Base-by-base conservation (phyloP, 2,888 invertebrate genomes). In the Nomada goodeniana region DNA sequence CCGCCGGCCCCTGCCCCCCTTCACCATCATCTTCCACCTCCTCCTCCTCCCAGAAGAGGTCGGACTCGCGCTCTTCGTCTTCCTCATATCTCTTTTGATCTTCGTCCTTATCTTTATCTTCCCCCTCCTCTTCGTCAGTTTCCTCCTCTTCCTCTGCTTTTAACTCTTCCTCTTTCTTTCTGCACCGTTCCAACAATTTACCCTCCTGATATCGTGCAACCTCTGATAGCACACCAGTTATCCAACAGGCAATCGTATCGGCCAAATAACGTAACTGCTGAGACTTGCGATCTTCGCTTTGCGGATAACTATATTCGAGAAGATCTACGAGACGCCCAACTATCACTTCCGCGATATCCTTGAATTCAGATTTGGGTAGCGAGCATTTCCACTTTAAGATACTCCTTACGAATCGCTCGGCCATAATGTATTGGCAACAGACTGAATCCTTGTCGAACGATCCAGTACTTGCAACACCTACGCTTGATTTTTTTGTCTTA, bases 181-280 rank as follows among this genome's bases (percentile, higher is more conserved):
- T 84, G 61, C 89, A 89, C 55, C 87, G 80, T n/a, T 88, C 83
- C 3, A 91, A 80, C 0, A 92, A 53, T 50, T 88, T 85, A 0
- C 79, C 76, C 61, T 79, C 86, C 44, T 87, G 85, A 1, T 70
- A 76, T 26, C 90, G 85, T 4, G 91, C 90, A 0, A 93, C 90
- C 53, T 93, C 91, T 1, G 89, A 70, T 3, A 93, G 61, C 2
- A 93, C 85, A 0, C 91, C 93, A 5, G 90, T 75, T 29, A 93
- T 89, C 93, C 93, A 93, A 42, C 90, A 91, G 11, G 92, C 91
- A 29, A 93, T 83, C 0, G 91, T 57, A 26, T 93, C 91, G 3
- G 93, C 89, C 3, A 93, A 81, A 42, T 92, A 85, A 18, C 86
- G 87, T 86, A 93, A 89, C 75, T 93, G 93, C 52, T 92, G 92